These are phyloP conservation scores for Columbina picui DNA, from an alignment of 2,113 vertebrate species.

Conservation along the genomic window DNA sequence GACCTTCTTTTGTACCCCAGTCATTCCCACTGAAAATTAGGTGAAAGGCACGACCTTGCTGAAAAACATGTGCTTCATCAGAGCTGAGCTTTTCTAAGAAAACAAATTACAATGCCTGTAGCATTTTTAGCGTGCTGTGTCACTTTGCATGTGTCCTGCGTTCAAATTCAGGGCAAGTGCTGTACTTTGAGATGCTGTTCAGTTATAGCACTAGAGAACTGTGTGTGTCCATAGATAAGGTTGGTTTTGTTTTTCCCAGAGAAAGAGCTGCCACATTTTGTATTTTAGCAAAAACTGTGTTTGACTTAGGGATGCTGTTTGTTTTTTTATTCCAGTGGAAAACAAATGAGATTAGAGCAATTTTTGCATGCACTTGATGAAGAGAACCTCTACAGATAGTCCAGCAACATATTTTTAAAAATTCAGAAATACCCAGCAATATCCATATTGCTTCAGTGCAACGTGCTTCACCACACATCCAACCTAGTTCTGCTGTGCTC, in stretches of 20 bases:
- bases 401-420: neutral
- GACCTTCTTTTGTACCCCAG: constrained; percentile 52
- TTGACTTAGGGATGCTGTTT: neutral
- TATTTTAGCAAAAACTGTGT: neutral
- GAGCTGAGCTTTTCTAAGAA: constrained; percentile 45
- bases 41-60: constrained; percentile 64
- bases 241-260: neutral
- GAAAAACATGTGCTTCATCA: constrained; percentile 48
- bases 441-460: neutral
- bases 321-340: neutral
- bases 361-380: neutral
- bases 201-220: constrained; percentile 23
- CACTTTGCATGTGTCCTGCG: constrained; percentile 26
- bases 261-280: neutral
- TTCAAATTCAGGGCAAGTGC: constrained; percentile 32
- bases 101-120: constrained; percentile 59
- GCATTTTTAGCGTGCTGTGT: constrained; percentile 37
- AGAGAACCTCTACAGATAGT: neutral
- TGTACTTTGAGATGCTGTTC: neutral
- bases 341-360: neutral
- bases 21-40: constrained; percentile 63
- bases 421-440: neutral
- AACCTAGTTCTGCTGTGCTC: neutral
- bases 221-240: neutral
- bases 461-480: neutral